Evolutionary conservation across 64 coral and sea anemone genomes (phyloP).

Genomic region (Hydrozoanthus tunicans): DNA sequence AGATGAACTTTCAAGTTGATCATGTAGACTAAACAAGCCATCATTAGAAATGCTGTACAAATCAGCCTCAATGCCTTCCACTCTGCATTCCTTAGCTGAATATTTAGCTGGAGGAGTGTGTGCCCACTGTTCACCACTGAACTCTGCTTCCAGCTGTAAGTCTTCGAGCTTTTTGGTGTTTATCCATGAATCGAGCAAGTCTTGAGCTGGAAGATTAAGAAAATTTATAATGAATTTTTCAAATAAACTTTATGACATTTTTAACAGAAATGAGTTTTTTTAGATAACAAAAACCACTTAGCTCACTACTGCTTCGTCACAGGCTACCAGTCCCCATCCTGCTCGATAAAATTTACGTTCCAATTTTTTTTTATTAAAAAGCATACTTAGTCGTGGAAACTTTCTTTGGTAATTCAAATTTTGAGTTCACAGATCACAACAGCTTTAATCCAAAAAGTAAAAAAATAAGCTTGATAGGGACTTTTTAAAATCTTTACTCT

Average conservation of each 20-base stretch:
- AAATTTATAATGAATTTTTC: not conserved
- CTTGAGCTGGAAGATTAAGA: slow-evolving; percentile 63
- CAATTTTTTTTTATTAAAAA: too few species aligned
- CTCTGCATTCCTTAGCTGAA: not conserved
- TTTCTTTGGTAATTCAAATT: too few species aligned
- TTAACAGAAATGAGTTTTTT: not conserved
- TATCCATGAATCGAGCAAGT: slow-evolving; percentile 83
- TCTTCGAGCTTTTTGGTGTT: slow-evolving; percentile 72
- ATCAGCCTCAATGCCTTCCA: not conserved
- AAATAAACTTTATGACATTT: not conserved
- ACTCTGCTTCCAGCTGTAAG: slow-evolving; percentile 69
- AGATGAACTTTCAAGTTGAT: not conserved
- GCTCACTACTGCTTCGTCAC: too few species aligned
- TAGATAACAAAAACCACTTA: not conserved
- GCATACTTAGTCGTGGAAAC: too few species aligned
- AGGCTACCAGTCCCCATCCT: too few species aligned
- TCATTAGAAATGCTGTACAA: slow-evolving; percentile 17
- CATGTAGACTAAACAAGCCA: not conserved
- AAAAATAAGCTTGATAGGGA: too few species aligned
- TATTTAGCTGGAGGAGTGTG: slow-evolving; percentile 10
- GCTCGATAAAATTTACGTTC: too few species aligned
- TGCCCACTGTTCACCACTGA: slow-evolving; percentile 75
- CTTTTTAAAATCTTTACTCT: too few species aligned
- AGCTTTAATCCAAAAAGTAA: too few species aligned
- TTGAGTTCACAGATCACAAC: too few species aligned